Conservation (phyloP, 1,140 invertebrate species). For the Neodiprion pinetum region DNA sequence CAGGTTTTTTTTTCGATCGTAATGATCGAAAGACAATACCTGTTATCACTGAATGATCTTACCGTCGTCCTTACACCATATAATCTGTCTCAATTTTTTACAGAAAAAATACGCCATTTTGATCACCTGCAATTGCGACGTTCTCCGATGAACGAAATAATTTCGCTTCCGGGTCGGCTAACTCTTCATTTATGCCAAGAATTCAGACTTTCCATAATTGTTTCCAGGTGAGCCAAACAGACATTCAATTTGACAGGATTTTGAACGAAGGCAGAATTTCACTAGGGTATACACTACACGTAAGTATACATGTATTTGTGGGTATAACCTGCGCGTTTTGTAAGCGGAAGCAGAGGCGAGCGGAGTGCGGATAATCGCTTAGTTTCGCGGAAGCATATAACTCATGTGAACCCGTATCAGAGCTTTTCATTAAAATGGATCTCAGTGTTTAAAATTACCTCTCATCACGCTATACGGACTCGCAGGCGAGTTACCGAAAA, state of each 20-base stretch:
- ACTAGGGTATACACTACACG: background rate
- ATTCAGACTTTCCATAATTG: background rate
- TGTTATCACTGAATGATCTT: too few species aligned
- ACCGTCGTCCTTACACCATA: too few species aligned
- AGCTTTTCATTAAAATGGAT: too few species aligned
- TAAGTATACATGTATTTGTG: too few species aligned
- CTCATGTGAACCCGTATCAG: background rate
- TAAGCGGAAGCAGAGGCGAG: background rate
- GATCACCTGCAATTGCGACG: too few species aligned
- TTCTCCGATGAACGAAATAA: too few species aligned
- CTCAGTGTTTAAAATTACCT: background rate
- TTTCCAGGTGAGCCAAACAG: background rate
- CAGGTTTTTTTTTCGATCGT: too few species aligned
- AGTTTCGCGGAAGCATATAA: background rate
- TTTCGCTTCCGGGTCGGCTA: background rate
- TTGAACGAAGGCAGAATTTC: background rate
- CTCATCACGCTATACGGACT: background rate
- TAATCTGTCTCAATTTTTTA: too few species aligned
- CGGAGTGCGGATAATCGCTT: conserved; percentile 4
- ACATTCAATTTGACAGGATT: background rate
- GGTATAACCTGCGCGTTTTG: background rate
- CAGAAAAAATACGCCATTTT: too few species aligned
- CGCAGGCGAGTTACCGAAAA: background rate
- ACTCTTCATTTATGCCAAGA: background rate
- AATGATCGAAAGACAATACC: too few species aligned